Base-by-base conservation (phyloP, 1,140 invertebrate genomes). In the Dinoponera quadriceps region DNA sequence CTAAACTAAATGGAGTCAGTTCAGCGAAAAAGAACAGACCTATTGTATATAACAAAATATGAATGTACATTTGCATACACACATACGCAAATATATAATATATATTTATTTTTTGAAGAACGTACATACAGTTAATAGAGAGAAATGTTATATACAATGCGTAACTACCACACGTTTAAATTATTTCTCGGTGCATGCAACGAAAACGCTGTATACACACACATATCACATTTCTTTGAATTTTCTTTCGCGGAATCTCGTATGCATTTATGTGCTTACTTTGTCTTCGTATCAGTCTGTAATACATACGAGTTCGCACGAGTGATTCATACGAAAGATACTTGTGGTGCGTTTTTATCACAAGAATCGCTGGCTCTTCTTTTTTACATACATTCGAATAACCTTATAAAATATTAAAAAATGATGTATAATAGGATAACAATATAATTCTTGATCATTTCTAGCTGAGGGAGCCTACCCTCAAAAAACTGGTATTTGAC, bases 401-500 rank as follows among this genome's bases (percentile, higher is more conserved):
- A 72, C 20, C 13, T 85, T 48, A 57, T 72, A 72, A 75, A 82
- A 87, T 48, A 55, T 69, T 69, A 48, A 33, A 88, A 84, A 83
- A 73, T 48, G 63, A 29, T n/a, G n/a, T 18, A 59, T 18, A 33
- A 33, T 33, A 44, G 9, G 49, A 1, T 18, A 73, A 73, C 18
- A 9, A 60, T 4, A 77, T 29, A n/a, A n/a, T 29, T 60, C 9
- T 48, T 5, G 48, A 62, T 71, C 80, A 33, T 77, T 33, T 44
- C 95, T 95, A 49, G 59, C 74, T 5, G 68, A 84, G 13, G 33
- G n/a, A 74, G 13, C n/a, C n/a, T 72, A 54, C 60, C 55, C 0
- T 95, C 95, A 98, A 93, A 98, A 98, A 18, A 98, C 97, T n/a
- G 96, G 95, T 92, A 98, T 97, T 63, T 95, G 94, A 69, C 95